Conservation (phyloP, 2,797 vertebrate genomes). For the Lithobates sylvaticus region DNA sequence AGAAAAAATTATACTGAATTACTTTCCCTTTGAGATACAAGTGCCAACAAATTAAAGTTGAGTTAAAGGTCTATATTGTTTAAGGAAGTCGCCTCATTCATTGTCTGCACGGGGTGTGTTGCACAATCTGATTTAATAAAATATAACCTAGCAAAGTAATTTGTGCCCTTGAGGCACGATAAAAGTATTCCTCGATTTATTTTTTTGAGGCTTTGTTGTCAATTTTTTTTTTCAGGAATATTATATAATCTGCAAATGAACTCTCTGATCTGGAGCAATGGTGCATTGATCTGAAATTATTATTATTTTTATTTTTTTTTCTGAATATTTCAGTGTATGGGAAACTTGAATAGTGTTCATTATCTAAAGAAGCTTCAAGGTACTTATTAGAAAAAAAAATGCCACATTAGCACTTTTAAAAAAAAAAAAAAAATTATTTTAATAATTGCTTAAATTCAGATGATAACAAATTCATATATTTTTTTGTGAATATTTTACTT, state of each 20-base stretch:
- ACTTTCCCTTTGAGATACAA: not conserved
- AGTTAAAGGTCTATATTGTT: constrained; percentile 17
- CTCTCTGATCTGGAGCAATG: no score
- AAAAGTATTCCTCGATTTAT: not conserved
- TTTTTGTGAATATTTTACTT: no score
- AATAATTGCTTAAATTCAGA: not conserved
- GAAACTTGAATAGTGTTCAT: not conserved
- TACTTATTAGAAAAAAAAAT: not conserved
- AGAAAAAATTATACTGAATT: not conserved
- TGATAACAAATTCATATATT: no score
- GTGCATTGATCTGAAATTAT: no score
- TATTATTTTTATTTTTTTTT: no score
- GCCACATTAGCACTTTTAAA: not conserved
- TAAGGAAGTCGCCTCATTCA: not conserved
- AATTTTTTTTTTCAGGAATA: not conserved
- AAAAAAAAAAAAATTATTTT: no score
- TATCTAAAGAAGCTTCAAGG: not conserved
- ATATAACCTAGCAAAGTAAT: not conserved
- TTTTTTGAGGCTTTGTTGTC: not conserved
- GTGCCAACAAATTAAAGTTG: not conserved
- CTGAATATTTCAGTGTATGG: no score
- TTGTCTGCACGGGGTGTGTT: not conserved
- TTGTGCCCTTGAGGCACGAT: not conserved
- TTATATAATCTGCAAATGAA: not conserved
- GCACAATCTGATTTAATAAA: not conserved